Percentiles rank a stretch among this genome's conserved stretches.
Evolutionary conservation across 1,140 invertebrate genomes (phyloP).

Genomic region (Papilio machaon): DNA sequence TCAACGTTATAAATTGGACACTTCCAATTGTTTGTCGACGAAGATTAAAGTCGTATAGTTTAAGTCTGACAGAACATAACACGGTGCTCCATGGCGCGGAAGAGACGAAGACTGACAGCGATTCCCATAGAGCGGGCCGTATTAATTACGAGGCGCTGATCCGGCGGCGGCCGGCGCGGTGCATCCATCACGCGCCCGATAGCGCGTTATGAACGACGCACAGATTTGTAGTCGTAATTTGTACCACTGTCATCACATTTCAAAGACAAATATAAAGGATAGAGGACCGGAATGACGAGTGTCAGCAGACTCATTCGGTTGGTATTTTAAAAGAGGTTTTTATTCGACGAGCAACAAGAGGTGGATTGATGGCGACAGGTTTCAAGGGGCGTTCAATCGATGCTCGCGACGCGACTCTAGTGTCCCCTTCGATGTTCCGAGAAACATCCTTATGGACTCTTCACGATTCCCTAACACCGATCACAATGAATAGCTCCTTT

Average conservation of each 20-base stretch:
- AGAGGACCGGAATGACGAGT: slow-evolving; percentile 79
- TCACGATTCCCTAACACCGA: slow-evolving; percentile 60
- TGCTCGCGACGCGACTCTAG: slow-evolving; percentile 67
- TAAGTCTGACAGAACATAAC: slow-evolving; percentile 61
- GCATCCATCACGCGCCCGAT: slow-evolving; percentile 78
- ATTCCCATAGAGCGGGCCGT: slow-evolving; percentile 67
- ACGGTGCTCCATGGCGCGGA: slow-evolving; percentile 64
- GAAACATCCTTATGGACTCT: slow-evolving; percentile 74
- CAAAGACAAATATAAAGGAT: slow-evolving; percentile 82
- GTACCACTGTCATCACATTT: slow-evolving; percentile 81
- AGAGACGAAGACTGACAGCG: slow-evolving; percentile 68
- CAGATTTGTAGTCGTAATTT: slow-evolving; percentile 81
- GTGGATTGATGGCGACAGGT: slow-evolving; percentile 81
- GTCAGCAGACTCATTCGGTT: slow-evolving; percentile 73
- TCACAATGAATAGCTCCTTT: slow-evolving; percentile 48
- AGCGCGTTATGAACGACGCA: slow-evolving; percentile 77
- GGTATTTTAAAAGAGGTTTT: slow-evolving; percentile 80
- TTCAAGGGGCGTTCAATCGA: slow-evolving; percentile 74
- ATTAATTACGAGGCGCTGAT: slow-evolving; percentile 78
- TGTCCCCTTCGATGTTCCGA: slow-evolving; percentile 68
- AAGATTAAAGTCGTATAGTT: slow-evolving; percentile 40
- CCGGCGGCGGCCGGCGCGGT: slow-evolving; percentile 58
- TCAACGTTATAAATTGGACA: slow-evolving; percentile 36
- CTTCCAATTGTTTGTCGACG: slow-evolving; percentile 27
- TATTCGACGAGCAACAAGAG: slow-evolving; percentile 80